A percentile compares a stretch with the other conserved stretches of the same genome.
These are phyloP conservation scores for Tringa solitaria DNA, from an alignment of 2,113 vertebrate species.

Conservation along the genomic window DNA sequence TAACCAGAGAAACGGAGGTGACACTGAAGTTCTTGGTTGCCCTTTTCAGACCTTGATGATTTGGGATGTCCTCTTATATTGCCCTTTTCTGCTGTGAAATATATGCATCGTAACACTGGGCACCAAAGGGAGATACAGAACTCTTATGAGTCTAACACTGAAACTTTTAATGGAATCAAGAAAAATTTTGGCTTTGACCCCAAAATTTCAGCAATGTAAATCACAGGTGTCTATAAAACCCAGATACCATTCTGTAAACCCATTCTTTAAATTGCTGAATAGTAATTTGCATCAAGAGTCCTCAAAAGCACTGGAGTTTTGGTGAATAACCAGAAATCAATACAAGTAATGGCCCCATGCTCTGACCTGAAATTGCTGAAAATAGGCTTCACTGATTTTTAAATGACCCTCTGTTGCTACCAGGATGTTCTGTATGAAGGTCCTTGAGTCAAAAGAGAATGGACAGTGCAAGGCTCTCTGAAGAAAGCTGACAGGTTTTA, in stretches of 20 bases:
- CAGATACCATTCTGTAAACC: neutral
- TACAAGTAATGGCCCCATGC: neutral
- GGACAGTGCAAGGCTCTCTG: neutral
- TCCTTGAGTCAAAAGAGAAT: neutral
- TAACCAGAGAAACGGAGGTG: neutral
- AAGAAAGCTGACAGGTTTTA: neutral
- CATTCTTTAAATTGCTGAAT: neutral
- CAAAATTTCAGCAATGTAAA: neutral
- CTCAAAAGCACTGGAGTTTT: neutral
- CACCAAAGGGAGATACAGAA: neutral
- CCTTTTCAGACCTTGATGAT: neutral
- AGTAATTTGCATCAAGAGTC: neutral
- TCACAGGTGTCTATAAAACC: neutral
- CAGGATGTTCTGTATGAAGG: neutral
- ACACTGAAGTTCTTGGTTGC: neutral
- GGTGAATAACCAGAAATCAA: neutral
- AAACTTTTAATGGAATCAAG: neutral
- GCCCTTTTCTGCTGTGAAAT: neutral
- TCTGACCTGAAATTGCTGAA: neutral
- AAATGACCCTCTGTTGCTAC: neutral
- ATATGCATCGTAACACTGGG: neutral
- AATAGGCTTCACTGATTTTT: neutral
- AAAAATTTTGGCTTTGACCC: neutral
- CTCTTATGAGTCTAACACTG: neutral
- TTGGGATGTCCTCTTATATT: neutral